These are phyloP conservation scores for Drosophila tanythrix DNA, from an alignment of 2,888 invertebrate species.

Conservation along the genomic window DNA sequence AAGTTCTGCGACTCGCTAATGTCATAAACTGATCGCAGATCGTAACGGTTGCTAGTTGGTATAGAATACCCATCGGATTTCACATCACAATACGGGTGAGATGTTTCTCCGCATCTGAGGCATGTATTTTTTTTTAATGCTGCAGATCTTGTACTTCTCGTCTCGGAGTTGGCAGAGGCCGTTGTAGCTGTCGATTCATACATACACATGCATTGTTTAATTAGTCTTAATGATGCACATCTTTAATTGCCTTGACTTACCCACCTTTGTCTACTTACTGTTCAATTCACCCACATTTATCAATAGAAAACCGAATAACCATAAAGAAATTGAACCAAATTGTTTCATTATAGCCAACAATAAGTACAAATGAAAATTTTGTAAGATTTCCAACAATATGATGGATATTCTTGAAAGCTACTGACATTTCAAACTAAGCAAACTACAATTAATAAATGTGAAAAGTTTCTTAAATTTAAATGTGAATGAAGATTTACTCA, in stretches of 20 bases:
- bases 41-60: background rate
- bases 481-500: background rate
- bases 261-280: background rate
- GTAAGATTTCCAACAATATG: background rate
- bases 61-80: background rate
- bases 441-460: background rate
- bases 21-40: background rate
- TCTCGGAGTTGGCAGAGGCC: accelerated
- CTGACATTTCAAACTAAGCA: background rate
- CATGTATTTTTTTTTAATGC: background rate
- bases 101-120: background rate
- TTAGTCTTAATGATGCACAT: background rate
- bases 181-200: background rate
- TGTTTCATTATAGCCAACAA: background rate
- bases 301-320: too few relatives aligned
- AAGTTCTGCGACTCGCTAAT: background rate
- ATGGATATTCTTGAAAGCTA: background rate
- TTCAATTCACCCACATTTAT: background rate
- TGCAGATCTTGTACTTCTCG: background rate
- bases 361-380: background rate
- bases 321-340: background rate
- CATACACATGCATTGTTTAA: background rate
- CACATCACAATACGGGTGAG: background rate
- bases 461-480: background rate
- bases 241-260: background rate